Percentiles rank a stretch among this genome's conserved stretches.
These are phyloP conservation scores for Poliocrania exsul DNA, from an alignment of 2,797 vertebrate genomes.

Conservation along the genomic window DNA sequence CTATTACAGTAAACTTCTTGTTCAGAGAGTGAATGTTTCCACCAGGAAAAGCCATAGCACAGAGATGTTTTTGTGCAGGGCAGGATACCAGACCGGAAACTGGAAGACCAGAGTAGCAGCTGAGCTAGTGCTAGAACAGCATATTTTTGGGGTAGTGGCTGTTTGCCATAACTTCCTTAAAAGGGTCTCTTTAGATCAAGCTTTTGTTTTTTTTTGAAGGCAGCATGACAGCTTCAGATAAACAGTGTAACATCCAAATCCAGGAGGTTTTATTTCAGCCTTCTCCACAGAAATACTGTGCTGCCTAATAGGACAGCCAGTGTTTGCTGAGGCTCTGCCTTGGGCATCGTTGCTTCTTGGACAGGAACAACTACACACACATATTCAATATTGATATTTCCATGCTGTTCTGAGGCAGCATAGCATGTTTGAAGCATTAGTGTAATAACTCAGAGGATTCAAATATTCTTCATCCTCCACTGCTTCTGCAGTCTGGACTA, in stretches of 20 bases:
- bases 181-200: neutral
- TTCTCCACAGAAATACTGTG: neutral
- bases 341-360: neutral
- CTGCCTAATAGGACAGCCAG: neutral
- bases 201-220: neutral
- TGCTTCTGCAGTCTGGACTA: neutral
- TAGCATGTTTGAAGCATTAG: neutral
- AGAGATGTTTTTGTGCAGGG: slow-evolving; percentile 16
- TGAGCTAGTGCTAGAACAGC: slow-evolving; percentile 35
- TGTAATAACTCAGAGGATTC: neutral
- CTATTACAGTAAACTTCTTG: neutral
- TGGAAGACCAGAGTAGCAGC: slow-evolving; percentile 9
- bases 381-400: neutral
- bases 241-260: neutral
- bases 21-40: neutral
- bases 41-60: neutral
- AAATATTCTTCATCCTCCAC: neutral
- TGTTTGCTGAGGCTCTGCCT: neutral
- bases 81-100: slow-evolving; percentile 51
- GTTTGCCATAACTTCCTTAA: slow-evolving; percentile 33
- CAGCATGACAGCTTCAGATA: neutral
- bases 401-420: neutral
- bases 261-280: neutral
- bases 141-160: neutral
- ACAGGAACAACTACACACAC: neutral